phyloP scores from a whole-genome alignment of 2,888 invertebrate species.

The Pyralis farinalis region DNA sequence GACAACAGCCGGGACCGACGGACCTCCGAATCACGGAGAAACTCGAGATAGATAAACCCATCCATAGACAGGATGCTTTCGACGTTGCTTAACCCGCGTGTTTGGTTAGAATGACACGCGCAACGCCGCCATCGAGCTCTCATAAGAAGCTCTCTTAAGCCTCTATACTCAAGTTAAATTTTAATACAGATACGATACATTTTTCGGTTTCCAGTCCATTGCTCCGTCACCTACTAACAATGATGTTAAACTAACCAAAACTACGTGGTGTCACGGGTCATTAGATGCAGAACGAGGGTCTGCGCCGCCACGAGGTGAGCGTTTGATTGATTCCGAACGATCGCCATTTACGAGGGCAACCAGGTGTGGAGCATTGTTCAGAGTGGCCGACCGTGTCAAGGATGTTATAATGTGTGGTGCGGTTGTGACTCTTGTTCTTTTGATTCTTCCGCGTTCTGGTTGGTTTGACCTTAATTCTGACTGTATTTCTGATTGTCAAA shows the following conservation, averaged over 20 bases:
- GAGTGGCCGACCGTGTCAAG: constrained; percentile 6
- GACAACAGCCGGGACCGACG: too few species aligned
- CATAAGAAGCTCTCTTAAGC: too few species aligned
- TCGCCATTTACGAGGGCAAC: constrained; percentile 40
- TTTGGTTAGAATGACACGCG: too few species aligned
- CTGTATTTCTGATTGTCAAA: too few species aligned
- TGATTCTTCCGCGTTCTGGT: neutral
- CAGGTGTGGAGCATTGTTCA: constrained; percentile 25
- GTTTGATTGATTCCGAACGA: constrained; percentile 54
- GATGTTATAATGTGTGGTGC: neutral
- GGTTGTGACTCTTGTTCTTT: neutral
- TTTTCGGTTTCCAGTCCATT: constrained; percentile 24
- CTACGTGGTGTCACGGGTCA: constrained; percentile 45
- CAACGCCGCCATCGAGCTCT: too few species aligned
- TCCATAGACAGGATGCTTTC: too few species aligned
- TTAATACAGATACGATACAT: too few species aligned
- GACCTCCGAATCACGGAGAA: too few species aligned
- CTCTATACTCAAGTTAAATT: too few species aligned
- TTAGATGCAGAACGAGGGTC: constrained; percentile 35
- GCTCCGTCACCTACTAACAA: constrained; percentile 43
- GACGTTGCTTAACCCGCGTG: too few species aligned
- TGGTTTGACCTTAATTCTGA: neutral
- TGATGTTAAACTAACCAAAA: constrained; percentile 58
- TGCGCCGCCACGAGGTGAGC: constrained; percentile 34
- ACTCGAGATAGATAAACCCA: too few species aligned